Base-by-base conservation (phyloP, 2,888 invertebrate species). In the Parnassius apollo region DNA sequence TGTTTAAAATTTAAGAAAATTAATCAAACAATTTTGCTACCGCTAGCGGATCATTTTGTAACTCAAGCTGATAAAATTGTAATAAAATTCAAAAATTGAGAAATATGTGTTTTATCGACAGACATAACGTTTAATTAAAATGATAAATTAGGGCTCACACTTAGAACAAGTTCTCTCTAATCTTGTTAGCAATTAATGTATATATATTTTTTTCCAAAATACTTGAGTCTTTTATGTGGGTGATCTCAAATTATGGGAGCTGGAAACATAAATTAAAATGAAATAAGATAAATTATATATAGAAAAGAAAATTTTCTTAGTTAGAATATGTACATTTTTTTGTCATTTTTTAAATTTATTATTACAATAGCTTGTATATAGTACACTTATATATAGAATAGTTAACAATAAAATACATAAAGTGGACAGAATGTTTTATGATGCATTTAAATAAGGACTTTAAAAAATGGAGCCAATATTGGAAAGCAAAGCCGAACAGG, bases 111-210 rank as follows among this genome's bases (percentile, higher is more conserved):
- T 49, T 35, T 50, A 35, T 12, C 48, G 59, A 49, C 59, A 53
- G 53, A 60, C 49, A 22, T 57, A 57, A 44, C 46, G 22, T 59
- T 64, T 64, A 64, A 60, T 64, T 64, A 56, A 60, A 59, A 60
- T 64, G 60, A 60, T 64, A 53, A 59, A 64, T 64, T 60, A 51
- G 52, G 46, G 51, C 55, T 9, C 42, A 52, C 45, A 46, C 12
- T 56, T 50, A 8, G 53, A 64, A 64, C 64, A 42, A 25, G 64
- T 64, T 64, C 18, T 44, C 18, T 9, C 49, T 60, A 42, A 64
- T 60, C 60, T 64, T 64, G 64, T 64, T 64, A 64, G 60, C 48
- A 60, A 64, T 64, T 64, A 64, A 64, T 60, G 57, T 60, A 46
- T 11, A 42, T 22, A 46, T n/a, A 48, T 64, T 60, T 62, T 62